Conservation (phyloP, 1,140 invertebrate species). For the Cecropterus lyciades region DNA sequence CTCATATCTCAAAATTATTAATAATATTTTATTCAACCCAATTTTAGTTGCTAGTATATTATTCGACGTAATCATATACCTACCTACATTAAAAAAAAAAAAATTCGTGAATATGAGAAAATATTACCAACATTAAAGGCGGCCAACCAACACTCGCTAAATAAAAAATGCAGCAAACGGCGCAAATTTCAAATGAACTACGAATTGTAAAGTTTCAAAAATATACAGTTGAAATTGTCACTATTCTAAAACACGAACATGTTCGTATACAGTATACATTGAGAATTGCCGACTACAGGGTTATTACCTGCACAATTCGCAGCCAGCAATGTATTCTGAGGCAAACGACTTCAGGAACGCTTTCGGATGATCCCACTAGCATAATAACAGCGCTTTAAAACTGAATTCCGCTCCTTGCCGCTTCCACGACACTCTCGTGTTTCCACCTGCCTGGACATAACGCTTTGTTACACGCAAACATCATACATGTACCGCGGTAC, state of each 20-base stretch:
- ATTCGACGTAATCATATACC: no score
- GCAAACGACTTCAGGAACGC: background rate
- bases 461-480: conserved; percentile 28
- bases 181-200: conserved; percentile 25
- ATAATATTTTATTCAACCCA: no score
- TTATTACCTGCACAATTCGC: conserved; percentile 13
- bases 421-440: conserved; percentile 29
- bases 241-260: conserved; percentile 10
- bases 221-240: conserved; percentile 10
- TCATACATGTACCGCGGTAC: background rate
- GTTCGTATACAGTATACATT: conserved; percentile 4
- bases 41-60: no score
- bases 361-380: conserved; percentile 20
- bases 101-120: no score
- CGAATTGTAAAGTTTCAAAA: conserved; percentile 22
- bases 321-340: conserved; percentile 11
- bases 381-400: conserved; percentile 28
- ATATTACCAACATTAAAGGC: no score
- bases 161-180: background rate
- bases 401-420: conserved; percentile 17
- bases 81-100: no score
- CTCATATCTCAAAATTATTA: no score
- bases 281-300: conserved; percentile 7
- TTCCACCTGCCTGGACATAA: conserved; percentile 40
- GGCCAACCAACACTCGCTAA: no score